A percentile compares a stretch with the other conserved stretches of the same genome.
Evolutionary conservation across 2,888 invertebrate species (phyloP).

Genomic region (Stenichneumon culpator): DNA sequence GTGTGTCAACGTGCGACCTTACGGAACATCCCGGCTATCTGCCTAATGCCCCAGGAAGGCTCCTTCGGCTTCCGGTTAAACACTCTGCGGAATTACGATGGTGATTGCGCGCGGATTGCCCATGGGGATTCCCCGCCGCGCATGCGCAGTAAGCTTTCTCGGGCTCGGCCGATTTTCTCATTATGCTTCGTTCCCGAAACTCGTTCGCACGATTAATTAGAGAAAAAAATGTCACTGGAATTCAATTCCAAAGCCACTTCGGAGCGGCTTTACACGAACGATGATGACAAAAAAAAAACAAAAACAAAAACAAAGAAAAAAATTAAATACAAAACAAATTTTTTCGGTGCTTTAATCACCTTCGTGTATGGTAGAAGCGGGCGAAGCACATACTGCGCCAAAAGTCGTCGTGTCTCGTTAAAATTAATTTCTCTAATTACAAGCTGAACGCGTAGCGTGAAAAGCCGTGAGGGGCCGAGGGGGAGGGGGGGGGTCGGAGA

Average conservation of each 20-base stretch:
- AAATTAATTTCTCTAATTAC: conserved; percentile 60
- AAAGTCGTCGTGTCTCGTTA: conserved; percentile 52
- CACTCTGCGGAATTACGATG: conserved; percentile 39
- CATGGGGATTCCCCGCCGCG: conserved; percentile 28
- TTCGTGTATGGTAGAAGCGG: not conserved
- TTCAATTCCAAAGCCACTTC: not conserved
- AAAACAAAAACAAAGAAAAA: not conserved
- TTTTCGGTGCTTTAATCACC: not conserved
- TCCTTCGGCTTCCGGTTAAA: not conserved
- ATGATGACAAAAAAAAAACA: not conserved
- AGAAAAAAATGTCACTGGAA: not conserved
- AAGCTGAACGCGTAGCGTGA: conserved; percentile 30
- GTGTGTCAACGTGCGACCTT: conserved; percentile 6
- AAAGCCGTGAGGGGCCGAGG: conserved; percentile 1
- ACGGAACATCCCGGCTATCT: not conserved
- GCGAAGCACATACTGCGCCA: not conserved
- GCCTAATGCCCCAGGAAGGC: not conserved
- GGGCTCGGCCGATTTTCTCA: conserved; percentile 57
- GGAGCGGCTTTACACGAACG: not conserved
- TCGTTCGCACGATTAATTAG: conserved; percentile 50
- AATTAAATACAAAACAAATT: not conserved
- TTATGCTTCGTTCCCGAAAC: conserved; percentile 19
- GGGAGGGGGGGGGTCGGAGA: not conserved
- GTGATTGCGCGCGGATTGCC: conserved; percentile 24
- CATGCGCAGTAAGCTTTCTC: not conserved